Conservation (phyloP, 2,888 invertebrate species). For the Empis livida region DNA sequence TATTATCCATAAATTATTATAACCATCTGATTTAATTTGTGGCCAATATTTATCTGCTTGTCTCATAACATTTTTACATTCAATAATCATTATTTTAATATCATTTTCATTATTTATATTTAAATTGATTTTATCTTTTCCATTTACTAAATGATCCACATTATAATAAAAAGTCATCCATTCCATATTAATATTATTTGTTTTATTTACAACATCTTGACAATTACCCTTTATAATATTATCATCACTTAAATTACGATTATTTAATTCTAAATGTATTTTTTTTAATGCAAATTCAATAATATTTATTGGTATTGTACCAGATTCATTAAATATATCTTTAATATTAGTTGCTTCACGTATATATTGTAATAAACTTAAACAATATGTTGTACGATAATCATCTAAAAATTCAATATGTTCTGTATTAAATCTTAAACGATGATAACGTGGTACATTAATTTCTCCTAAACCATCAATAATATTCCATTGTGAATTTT, state of each 20-base stretch:
- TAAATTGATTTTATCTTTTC: not conserved
- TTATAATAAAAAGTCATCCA: not conserved
- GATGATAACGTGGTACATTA: constrained; percentile 53
- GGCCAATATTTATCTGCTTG: constrained; percentile 42
- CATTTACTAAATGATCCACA: not conserved
- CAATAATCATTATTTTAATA: not conserved
- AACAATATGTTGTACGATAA: constrained; percentile 65
- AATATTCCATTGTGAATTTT: constrained; percentile 27
- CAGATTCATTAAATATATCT: constrained; percentile 34
- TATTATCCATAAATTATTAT: constrained; percentile 71
- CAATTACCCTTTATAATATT: not conserved
- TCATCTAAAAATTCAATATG: constrained; percentile 38
- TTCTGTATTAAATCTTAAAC: constrained; percentile 23
- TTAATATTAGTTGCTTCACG: too few relatives aligned
- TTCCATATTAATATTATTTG: not conserved
- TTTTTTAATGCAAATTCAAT: constrained; percentile 58
- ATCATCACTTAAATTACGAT: not conserved
- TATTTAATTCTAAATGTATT: constrained; percentile 37
- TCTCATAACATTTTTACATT: not conserved
- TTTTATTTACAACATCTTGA: not conserved
- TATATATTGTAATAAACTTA: constrained; percentile 43
- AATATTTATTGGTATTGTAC: constrained; percentile 42
- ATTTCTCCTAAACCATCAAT: constrained; percentile 34
- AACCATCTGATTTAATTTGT: constrained; percentile 55
- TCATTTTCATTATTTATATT: too few relatives aligned